phyloP scores from a whole-genome alignment of 2,113 vertebrate species.

The Hemiscyllium ocellatum region DNA sequence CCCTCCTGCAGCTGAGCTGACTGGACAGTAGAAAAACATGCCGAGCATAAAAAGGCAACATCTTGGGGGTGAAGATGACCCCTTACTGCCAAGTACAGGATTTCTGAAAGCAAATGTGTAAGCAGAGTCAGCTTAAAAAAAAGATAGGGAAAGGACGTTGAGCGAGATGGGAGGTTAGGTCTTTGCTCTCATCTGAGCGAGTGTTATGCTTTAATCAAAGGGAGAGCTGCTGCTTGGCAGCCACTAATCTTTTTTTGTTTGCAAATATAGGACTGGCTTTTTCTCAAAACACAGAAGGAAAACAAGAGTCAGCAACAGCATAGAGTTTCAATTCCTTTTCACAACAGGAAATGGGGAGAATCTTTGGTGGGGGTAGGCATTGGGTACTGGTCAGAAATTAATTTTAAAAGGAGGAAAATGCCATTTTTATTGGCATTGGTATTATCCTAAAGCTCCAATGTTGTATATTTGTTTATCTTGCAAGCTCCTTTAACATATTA shows the following conservation, averaged over 20 bases:
- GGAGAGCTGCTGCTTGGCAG: slow-evolving; percentile 57
- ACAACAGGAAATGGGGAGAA: slow-evolving; percentile 49
- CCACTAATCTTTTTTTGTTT: slow-evolving; percentile 45
- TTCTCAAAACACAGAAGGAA: slow-evolving; percentile 54
- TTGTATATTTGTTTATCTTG: neutral
- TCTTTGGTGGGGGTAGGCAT: slow-evolving; percentile 43
- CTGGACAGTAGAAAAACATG: slow-evolving; percentile 54
- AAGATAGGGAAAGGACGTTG: slow-evolving; percentile 47
- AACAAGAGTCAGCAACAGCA: slow-evolving; percentile 53
- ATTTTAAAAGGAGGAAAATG: slow-evolving; percentile 47
- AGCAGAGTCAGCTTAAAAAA: slow-evolving; percentile 51
- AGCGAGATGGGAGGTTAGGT: slow-evolving; percentile 50
- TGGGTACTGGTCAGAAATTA: slow-evolving; percentile 43
- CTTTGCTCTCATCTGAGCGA: slow-evolving; percentile 47
- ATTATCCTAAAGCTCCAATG: neutral
- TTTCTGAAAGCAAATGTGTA: slow-evolving; percentile 50
- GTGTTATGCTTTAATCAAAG: slow-evolving; percentile 73
- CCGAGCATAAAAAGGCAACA: slow-evolving; percentile 55
- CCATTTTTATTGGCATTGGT: slow-evolving; percentile 41
- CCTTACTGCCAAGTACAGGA: slow-evolving; percentile 49
- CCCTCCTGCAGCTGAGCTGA: slow-evolving; percentile 47
- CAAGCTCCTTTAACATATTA: neutral
- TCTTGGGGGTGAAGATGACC: slow-evolving; percentile 51
- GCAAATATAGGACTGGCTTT: slow-evolving; percentile 52
- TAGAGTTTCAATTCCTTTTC: slow-evolving; percentile 46